Conservation (phyloP, 2,888 invertebrate species). For the Andrena praecox region DNA sequence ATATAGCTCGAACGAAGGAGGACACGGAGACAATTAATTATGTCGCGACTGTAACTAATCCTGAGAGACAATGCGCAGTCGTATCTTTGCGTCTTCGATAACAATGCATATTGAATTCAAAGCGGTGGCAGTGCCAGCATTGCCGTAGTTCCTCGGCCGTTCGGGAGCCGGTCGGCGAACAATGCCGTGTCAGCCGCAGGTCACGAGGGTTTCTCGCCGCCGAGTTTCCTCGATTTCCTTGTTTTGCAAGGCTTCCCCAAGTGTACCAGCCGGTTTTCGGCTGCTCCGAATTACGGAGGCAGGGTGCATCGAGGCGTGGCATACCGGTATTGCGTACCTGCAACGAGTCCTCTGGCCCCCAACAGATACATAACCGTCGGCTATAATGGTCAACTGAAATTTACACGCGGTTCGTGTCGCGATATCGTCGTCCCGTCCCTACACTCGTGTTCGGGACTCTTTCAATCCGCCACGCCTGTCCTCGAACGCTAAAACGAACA, state of each 20-base stretch:
- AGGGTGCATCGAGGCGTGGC: slow-evolving; percentile 46
- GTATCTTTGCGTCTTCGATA: slow-evolving; percentile 76
- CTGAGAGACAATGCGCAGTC: slow-evolving; percentile 72
- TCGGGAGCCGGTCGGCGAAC: slow-evolving; percentile 61
- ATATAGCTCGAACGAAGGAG: slow-evolving; percentile 1
- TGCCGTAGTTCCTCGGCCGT: slow-evolving; percentile 54
- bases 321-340: slow-evolving; percentile 36
- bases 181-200: slow-evolving; percentile 72
- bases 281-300: slow-evolving; percentile 53
- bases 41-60: slow-evolving; percentile 77
- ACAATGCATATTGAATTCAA: slow-evolving; percentile 81
- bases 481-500: not conserved
- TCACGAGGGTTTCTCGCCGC: slow-evolving; percentile 63
- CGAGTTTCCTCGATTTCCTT: slow-evolving; percentile 71
- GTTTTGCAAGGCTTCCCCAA: slow-evolving; percentile 67
- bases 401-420: slow-evolving; percentile 28
- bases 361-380: slow-evolving; percentile 16
- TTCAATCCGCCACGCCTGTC: not conserved
- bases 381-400: slow-evolving; percentile 32
- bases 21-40: slow-evolving; percentile 75
- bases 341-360: slow-evolving; percentile 22
- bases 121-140: slow-evolving; percentile 50
- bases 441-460: not conserved
- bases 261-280: slow-evolving; percentile 45
- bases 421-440: slow-evolving; percentile 13